Evolutionary conservation across 1,140 invertebrate species (phyloP).

Genomic region (Panonychus citri): DNA sequence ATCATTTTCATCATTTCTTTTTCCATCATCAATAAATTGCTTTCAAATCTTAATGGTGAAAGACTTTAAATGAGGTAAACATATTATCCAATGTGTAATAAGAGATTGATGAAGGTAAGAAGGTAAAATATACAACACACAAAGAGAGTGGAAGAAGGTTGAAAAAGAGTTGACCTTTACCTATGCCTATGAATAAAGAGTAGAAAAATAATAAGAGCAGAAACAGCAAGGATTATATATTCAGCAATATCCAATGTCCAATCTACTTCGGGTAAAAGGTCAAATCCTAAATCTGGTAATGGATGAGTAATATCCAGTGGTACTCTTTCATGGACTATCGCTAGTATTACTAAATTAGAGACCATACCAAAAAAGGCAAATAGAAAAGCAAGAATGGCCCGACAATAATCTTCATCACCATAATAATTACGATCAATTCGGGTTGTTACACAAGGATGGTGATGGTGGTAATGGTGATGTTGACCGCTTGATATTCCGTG

Average conservation of each 20-base stretch:
- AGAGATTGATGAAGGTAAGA: too few relatives aligned
- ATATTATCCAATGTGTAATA: too few relatives aligned
- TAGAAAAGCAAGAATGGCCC: slow-evolving; percentile 22
- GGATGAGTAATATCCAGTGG: slow-evolving; percentile 42
- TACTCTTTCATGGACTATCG: slow-evolving; percentile 57
- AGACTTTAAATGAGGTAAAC: too few relatives aligned
- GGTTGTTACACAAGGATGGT: neutral
- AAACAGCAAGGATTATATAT: slow-evolving; percentile 55
- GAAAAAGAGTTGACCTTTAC: slow-evolving; percentile 21
- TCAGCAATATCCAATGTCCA: slow-evolving; percentile 63
- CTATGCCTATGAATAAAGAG: slow-evolving; percentile 61
- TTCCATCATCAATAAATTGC: too few relatives aligned
- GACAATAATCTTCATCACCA: neutral
- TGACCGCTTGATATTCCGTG: neutral
- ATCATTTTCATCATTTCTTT: too few relatives aligned
- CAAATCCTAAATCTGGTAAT: slow-evolving; percentile 53
- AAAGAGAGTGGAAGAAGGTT: neutral
- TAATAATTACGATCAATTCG: too few relatives aligned
- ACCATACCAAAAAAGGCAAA: slow-evolving; percentile 24
- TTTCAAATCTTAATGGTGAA: too few relatives aligned
- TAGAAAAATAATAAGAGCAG: slow-evolving; percentile 42
- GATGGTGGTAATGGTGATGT: neutral
- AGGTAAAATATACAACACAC: neutral
- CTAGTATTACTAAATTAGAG: slow-evolving; percentile 34
- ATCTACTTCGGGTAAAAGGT: slow-evolving; percentile 39